Evolutionary conservation across 2,113 vertebrate species (phyloP), one percentile per base, ranked within the genome.

Genomic region (Scortum barcoo): DNA sequence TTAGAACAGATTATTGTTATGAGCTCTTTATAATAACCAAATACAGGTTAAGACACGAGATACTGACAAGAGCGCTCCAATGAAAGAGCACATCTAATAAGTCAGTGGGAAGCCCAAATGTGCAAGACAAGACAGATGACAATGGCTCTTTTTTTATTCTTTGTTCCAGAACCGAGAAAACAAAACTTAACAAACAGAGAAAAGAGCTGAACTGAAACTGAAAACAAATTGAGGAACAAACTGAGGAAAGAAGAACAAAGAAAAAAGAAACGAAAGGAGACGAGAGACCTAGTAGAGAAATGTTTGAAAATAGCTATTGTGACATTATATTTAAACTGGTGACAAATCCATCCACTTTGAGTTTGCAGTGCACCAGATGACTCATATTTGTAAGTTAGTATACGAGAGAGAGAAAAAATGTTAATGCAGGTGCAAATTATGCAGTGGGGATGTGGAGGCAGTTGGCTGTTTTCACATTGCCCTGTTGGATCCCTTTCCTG

Each of bases 351-450:
- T 86, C 36, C 38, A 65, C 72, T 75, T 67, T 67, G 36, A 87
- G 20, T 62, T 83, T 63, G 48, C 66, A 74, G 61, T 42, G 69
- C n/a, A 66, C 60, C 76, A 72, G 72, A 63, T 86, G 81, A 89
- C 61, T 83, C 72, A 61, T 54, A 76, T 77, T 88, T 82, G n/a
- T 73, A 78, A 80, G 77, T 80, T 65, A 56, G 65, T 30, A 80
- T 68, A 71, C 5, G 61, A 82, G 74, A 67, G 28, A 65, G n/a
- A n/a, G n/a, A 36, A 71, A 40, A 74, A 62, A 73, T 88, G 81
- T 24, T 82, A 89, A 89, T 86, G 33, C 72, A 65, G 80, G 24
- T 72, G 75, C 48, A 84, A 88, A 86, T 91, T 73, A 86, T 86
- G 65, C 84, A 80, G 65, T n/a, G 10, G 63, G 46, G 65, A 58